Percentiles rank a stretch among this genome's conserved stretches.
These are phyloP conservation scores for Pipistrellus nathusii DNA, from an alignment of 2,797 vertebrate species.

Conservation along the genomic window DNA sequence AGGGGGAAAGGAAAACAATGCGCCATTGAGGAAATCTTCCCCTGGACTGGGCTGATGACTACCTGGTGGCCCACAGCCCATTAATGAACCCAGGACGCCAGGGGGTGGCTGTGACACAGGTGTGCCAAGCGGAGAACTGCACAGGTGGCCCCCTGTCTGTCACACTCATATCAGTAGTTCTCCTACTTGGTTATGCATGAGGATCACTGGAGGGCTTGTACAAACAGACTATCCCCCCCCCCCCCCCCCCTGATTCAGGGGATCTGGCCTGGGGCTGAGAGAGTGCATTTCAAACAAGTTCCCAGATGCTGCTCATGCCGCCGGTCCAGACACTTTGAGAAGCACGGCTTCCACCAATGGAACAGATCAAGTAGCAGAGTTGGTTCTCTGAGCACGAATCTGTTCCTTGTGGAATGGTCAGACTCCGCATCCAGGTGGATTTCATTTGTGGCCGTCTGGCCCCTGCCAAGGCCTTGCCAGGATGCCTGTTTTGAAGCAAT, in stretches of 20 bases:
- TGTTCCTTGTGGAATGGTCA: background rate
- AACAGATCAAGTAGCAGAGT: background rate
- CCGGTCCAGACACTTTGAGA: background rate
- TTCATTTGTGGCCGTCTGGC: conserved; percentile 42
- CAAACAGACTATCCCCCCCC: too few species aligned
- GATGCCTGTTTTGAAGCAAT: conserved; percentile 77
- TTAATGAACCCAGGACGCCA: background rate
- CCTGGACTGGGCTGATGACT: background rate
- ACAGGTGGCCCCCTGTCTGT: background rate
- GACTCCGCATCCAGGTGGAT: background rate
- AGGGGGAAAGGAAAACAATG: background rate
- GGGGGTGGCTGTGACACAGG: background rate
- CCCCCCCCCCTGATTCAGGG: too few species aligned
- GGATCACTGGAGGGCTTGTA: background rate
- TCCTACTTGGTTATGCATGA: background rate
- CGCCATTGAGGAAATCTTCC: background rate
- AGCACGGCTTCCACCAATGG: background rate
- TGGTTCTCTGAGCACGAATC: background rate
- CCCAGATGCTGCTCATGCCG: conserved; percentile 2
- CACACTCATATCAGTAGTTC: background rate
- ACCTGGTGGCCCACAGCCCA: too few species aligned
- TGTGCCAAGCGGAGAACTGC: background rate
- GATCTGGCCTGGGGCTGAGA: background rate
- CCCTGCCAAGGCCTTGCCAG: conserved; percentile 46
- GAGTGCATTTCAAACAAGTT: background rate